phyloP scores from a whole-genome alignment of 2,888 invertebrate species.

The Pristionchus entomophagus region DNA sequence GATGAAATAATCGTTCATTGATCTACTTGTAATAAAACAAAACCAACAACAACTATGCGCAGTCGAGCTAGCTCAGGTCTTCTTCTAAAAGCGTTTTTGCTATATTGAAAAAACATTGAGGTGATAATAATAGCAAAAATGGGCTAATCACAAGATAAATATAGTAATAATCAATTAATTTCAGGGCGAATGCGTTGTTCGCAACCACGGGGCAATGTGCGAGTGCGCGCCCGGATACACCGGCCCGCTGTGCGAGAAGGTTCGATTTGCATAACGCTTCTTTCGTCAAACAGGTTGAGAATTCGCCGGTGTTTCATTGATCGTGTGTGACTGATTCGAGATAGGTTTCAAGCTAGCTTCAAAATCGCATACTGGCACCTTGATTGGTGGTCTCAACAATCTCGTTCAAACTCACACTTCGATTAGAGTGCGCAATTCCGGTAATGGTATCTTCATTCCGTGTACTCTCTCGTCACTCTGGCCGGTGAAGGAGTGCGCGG shows the following conservation, averaged over 20 bases:
- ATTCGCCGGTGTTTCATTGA: too few species aligned
- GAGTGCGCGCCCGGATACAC: constrained; percentile 90
- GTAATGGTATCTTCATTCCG: neutral
- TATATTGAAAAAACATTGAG: too few species aligned
- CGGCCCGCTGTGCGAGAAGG: constrained; percentile 88
- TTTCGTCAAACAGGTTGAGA: too few species aligned
- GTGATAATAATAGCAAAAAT: too few species aligned
- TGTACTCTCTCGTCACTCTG: neutral
- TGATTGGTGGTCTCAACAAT: too few species aligned
- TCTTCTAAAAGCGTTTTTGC: too few species aligned
- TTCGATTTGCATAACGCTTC: neutral
- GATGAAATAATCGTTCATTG: neutral
- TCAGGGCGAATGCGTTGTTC: constrained; percentile 64
- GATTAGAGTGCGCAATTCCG: too few species aligned
- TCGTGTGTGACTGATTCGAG: neutral
- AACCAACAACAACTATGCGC: neutral
- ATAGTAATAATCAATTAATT: neutral
- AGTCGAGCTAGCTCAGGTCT: too few species aligned
- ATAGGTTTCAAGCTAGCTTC: neutral
- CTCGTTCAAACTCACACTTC: too few species aligned
- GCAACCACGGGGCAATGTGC: constrained; percentile 79
- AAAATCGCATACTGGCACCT: neutral
- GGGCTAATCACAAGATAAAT: too few species aligned
- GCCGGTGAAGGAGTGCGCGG: too few species aligned
- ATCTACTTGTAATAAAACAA: neutral